phyloP scores from a whole-genome alignment of 2,797 vertebrate genomes.

The Molossus alvarezi region DNA sequence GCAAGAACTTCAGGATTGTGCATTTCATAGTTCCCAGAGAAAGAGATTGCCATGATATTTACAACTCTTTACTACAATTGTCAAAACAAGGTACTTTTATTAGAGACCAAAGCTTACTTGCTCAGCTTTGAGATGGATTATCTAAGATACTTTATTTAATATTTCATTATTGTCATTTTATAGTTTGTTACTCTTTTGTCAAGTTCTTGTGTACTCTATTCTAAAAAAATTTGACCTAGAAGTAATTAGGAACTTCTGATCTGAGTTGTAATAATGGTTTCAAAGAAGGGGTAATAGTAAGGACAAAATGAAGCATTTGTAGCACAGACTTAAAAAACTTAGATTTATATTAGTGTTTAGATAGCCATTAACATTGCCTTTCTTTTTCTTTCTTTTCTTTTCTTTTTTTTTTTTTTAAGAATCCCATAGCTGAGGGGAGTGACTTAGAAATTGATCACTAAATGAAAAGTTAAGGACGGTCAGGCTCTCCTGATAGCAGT shows the following conservation, averaged over 20 bases:
- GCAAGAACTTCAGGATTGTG: slow-evolving; percentile 97
- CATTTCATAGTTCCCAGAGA: slow-evolving; percentile 97
- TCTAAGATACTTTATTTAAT: slow-evolving; percentile 2
- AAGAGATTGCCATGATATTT: slow-evolving; percentile 98
- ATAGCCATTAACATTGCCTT: neutral
- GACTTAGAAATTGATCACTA: slow-evolving; percentile 1
- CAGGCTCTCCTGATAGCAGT: neutral
- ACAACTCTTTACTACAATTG: slow-evolving; percentile 97
- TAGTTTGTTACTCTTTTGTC: slow-evolving; percentile 42
- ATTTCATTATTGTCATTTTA: slow-evolving; percentile 44
- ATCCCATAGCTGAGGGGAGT: neutral
- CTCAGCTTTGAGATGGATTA: neutral
- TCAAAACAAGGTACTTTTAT: slow-evolving; percentile 93
- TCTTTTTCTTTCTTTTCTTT: neutral
- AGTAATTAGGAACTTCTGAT: slow-evolving; percentile 14
- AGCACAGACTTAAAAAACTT: neutral
- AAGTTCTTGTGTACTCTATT: neutral
- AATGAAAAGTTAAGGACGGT: slow-evolving; percentile 8
- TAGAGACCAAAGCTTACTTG: neutral
- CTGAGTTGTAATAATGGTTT: slow-evolving; percentile 57
- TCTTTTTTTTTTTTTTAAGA: neutral
- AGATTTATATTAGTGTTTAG: neutral
- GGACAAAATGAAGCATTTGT: neutral
- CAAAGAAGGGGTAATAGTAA: neutral
- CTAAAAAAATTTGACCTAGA: neutral